Conservation (phyloP, 2,888 invertebrate genomes). For the Xylophagus ater region DNA sequence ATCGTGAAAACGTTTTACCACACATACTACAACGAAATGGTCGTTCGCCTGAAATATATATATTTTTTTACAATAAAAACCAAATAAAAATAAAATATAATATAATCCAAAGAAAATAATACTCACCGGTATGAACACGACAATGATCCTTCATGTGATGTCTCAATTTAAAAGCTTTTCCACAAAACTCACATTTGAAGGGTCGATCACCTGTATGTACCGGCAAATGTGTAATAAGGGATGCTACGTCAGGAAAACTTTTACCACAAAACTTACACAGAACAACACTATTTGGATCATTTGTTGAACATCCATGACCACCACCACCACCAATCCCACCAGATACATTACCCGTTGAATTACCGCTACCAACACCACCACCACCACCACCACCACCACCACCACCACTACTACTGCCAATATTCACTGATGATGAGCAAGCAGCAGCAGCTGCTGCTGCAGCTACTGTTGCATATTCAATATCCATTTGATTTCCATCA, state of each 20-base stretch:
- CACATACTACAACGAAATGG: slow-evolving; percentile 82
- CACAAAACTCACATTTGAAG: slow-evolving; percentile 89
- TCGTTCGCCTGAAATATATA: slow-evolving; percentile 53
- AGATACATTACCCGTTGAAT: not conserved
- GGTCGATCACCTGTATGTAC: slow-evolving; percentile 84
- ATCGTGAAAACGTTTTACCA: slow-evolving; percentile 83
- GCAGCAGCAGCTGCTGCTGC: slow-evolving; percentile 39
- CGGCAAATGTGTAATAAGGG: slow-evolving; percentile 75
- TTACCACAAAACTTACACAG: slow-evolving; percentile 89
- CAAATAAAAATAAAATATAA: too few species aligned
- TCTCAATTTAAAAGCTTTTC: slow-evolving; percentile 82
- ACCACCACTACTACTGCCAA: slow-evolving; percentile 26
- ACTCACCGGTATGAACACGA: slow-evolving; percentile 76
- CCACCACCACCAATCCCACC: slow-evolving; percentile 12
- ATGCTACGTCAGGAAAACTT: slow-evolving; percentile 82
- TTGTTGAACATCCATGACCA: slow-evolving; percentile 29
- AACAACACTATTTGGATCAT: slow-evolving; percentile 64
- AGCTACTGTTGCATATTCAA: slow-evolving; percentile 27
- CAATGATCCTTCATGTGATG: slow-evolving; percentile 94
- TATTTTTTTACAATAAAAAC: slow-evolving; percentile 3
- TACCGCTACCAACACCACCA: slow-evolving; percentile 19
- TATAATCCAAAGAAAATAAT: not conserved
- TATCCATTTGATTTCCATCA: slow-evolving; percentile 24
- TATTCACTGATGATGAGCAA: slow-evolving; percentile 42
- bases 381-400: slow-evolving; percentile 15